Base-by-base conservation (phyloP, 2,888 invertebrate genomes). In the Heliconius aoede region DNA sequence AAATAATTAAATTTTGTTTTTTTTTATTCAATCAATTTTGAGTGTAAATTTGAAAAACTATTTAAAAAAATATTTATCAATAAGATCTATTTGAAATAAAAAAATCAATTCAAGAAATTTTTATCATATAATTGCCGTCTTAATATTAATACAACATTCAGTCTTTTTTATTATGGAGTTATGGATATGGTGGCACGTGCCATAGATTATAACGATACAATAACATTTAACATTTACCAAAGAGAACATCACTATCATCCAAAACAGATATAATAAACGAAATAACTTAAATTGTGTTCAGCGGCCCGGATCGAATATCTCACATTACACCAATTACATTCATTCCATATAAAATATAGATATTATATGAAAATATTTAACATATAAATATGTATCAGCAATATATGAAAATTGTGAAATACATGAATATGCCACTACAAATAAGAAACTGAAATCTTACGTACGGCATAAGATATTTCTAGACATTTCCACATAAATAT, bases 1-100 rank as follows among this genome's bases (percentile, higher is more conserved):
- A 77, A 80, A 79, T 72, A 7, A 36, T 0, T 36, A 71, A 58
- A 61, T 62, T 67, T 62, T 30, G 40, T 24, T 24, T 21, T 28
- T 30, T 18, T 30, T 55, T 15, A 4, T 51, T n/a, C 21, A n/a
- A 51, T 51, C 51, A 51, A 3, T 3, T 51, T n/a, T n/a, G 18
- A 7, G 46, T 18, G 46, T 46, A 18, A 7, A 46, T 46, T 18
- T 3, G 4, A 15, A 40, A 40, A 40, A 40, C 15, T 15, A 15
- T 4, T 15, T 40, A 40, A 40, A 40, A 4, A 51, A 51, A 55
- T 55, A 55, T n/a, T 55, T 21, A 55, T n/a, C 51, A 3, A 18
- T 5, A 46, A 46, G 18, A 18, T 5, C 5, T 46, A 18, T 46
- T 15, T 46, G 46, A 46, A 46, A 46, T 46, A 18, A 46, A 46